Base-by-base conservation (phyloP, 2,113 vertebrate species). In the Macroglossus sobrinus region DNA sequence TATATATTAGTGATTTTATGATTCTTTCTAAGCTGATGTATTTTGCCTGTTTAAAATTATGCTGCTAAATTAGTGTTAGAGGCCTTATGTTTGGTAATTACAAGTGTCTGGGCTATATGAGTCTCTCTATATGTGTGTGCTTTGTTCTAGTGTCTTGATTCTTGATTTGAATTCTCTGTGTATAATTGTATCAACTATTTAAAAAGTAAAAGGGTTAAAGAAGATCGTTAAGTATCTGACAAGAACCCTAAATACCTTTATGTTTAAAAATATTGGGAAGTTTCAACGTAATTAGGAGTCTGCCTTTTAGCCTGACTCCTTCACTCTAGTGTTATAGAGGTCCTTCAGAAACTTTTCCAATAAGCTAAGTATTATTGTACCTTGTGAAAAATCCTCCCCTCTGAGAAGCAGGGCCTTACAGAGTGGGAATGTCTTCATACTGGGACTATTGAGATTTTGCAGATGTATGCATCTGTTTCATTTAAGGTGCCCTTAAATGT, bases 41-140 rank as follows among this genome's bases (percentile, higher is more conserved):
- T 96, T 96, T 92, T 75, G 89, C 96, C 96, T 95, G 94, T 89
- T 94, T 95, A 80, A 97, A 97, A 92, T 93, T 18, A 97, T 97
- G 98, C 98, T 98, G 98, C 98, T 99, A 95, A 21, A 53, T 66
- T 98, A 97, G 98, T 96, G 91, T 97, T 98, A 97, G 97, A 97
- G 97, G 98, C 98, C 98, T 98, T 98, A 98, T 92, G 96, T 80
- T 92, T 96, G 59, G 96, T 97, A 93, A 47, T 40, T 94, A 87
- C 91, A 19, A 55, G 0, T 4, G 96, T 96, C 97, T 76, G 26
- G 21, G 87, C 94, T 57, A 53, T 84, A 24, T 74, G 40, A 38
- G 78, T 97, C 92, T 57, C 40, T 93, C 18, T 89, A 26, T 96
- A 33, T 89, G 93, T 97, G 89, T 0, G 5, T 40, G 78, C 89